Conservation (phyloP, 2,888 invertebrate genomes). For the Drosophila yooni region DNA sequence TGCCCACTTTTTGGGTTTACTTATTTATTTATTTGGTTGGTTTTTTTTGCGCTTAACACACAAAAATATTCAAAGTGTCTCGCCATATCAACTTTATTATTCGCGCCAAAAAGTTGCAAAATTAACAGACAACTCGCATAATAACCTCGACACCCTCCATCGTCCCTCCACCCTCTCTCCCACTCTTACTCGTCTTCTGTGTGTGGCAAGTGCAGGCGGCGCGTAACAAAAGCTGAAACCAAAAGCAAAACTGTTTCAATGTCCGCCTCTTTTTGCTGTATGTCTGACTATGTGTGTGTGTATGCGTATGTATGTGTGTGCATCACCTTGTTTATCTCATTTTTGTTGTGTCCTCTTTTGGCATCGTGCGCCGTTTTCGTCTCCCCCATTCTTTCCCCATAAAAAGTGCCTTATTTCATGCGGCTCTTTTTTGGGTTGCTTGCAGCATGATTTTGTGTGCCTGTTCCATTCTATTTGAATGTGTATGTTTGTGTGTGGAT, state of each 20-base stretch:
- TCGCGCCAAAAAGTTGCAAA: constrained; percentile 75
- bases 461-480: constrained; percentile 47
- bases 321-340: constrained; percentile 65
- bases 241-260: constrained; percentile 67
- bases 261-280: constrained; percentile 38
- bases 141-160: constrained; percentile 1
- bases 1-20: constrained; percentile 57
- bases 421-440: constrained; percentile 44
- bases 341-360: constrained; percentile 35
- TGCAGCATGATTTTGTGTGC: constrained; percentile 62
- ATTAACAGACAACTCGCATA: constrained; percentile 67
- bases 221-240: constrained; percentile 31
- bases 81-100: constrained; percentile 75
- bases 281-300: constrained; percentile 2
- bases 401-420: constrained; percentile 50
- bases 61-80: constrained; percentile 67
- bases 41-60: constrained; percentile 16
- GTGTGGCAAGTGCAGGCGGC: constrained; percentile 40
- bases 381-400: not conserved
- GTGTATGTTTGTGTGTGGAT: constrained; percentile 24
- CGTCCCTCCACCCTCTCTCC: not conserved
- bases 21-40: constrained; percentile 5
- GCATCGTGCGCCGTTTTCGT: constrained; percentile 17
- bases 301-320: constrained; percentile 22
- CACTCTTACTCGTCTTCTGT: not conserved